Percentiles rank a stretch among this genome's conserved stretches.
Evolutionary conservation across 1,140 invertebrate species (phyloP).

Genomic region (Neoseiulus cucumeris): DNA sequence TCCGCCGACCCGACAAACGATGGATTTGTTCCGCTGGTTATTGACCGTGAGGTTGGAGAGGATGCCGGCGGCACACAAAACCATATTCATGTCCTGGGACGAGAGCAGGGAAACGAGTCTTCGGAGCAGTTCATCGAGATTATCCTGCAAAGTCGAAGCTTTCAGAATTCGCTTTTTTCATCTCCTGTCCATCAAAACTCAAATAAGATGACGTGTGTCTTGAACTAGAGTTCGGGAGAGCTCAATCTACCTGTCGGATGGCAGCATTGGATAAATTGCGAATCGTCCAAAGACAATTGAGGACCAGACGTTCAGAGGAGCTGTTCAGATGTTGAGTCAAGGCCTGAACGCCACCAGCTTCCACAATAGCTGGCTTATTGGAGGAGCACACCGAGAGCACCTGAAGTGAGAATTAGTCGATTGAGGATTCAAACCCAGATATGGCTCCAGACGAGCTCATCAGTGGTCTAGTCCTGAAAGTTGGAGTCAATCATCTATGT

Average conservation of each 20-base stretch:
- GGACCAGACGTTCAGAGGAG: constrained; percentile 69
- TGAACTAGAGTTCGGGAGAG: background rate
- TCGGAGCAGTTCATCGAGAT: constrained; percentile 28
- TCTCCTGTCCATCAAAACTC: background rate
- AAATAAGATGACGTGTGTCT: background rate
- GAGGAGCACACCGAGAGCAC: constrained; percentile 72
- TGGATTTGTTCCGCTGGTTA: constrained; percentile 32
- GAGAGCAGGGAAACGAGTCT: constrained; percentile 28
- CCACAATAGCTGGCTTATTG: constrained; percentile 89
- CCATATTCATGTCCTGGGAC: constrained; percentile 15
- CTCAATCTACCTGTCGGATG: constrained; percentile 38
- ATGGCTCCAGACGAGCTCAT: background rate
- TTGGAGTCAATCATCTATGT: background rate
- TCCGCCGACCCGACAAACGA: constrained; percentile 28
- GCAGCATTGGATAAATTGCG: constrained; percentile 93
- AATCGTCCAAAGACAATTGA: constrained; percentile 90
- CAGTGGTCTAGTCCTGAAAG: background rate
- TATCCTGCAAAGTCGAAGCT: constrained; percentile 4
- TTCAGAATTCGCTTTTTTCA: background rate
- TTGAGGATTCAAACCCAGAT: constrained; percentile 34
- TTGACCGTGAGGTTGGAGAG: constrained; percentile 36
- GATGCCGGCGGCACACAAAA: constrained; percentile 34
- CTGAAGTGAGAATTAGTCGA: no score
- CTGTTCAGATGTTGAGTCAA: constrained; percentile 79
- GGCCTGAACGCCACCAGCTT: constrained; percentile 87